Conservation (phyloP, 2,888 invertebrate genomes). For the Halictus ligatus region DNA sequence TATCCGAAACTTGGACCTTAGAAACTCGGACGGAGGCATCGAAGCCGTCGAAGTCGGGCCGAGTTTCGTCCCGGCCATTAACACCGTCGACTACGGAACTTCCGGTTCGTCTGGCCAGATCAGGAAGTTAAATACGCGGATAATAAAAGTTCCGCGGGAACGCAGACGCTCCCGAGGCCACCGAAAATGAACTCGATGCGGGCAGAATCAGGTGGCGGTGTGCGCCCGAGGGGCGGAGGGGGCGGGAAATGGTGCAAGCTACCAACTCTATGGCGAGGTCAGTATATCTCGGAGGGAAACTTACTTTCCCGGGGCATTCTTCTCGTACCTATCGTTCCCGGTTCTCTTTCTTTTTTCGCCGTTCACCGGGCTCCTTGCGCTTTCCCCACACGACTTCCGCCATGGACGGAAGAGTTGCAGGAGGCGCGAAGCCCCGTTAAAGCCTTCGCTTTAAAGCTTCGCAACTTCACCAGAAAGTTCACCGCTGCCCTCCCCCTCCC, state of each 20-base stretch:
- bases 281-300: conserved; percentile 55
- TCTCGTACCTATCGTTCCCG: conserved; percentile 60
- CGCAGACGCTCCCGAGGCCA: conserved; percentile 19
- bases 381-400: conserved; percentile 49
- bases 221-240: too few species aligned
- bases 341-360: background rate
- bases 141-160: conserved; percentile 58
- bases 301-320: conserved; percentile 61
- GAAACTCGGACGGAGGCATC: background rate
- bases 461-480: conserved; percentile 78
- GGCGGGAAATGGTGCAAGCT: background rate
- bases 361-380: conserved; percentile 20
- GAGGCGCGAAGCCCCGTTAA: conserved; percentile 78
- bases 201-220: background rate
- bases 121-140: conserved; percentile 42
- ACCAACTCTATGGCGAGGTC: conserved; percentile 29
- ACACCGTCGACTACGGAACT: conserved; percentile 27
- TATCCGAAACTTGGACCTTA: background rate
- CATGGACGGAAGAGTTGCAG: conserved; percentile 57
- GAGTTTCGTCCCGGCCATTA: conserved; percentile 1
- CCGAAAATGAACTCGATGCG: conserved; percentile 59
- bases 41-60: background rate
- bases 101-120: conserved; percentile 8
- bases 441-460: conserved; percentile 80
- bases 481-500: background rate